Conservation (phyloP, 2,113 vertebrate species). For the Xenopus laevis region DNA sequence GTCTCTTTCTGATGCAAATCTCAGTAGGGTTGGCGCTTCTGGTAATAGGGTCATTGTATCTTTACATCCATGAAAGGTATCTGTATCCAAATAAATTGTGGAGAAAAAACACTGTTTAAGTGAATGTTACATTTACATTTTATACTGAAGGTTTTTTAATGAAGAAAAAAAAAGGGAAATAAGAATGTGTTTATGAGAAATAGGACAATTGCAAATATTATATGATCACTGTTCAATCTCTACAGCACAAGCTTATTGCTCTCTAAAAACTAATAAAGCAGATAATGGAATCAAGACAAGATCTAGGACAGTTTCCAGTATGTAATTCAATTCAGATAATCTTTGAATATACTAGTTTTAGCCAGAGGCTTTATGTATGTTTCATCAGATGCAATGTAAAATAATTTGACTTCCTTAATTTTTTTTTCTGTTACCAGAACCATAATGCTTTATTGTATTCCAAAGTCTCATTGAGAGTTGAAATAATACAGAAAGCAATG, state of each 20-base stretch:
- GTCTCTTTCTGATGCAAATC: too few species aligned
- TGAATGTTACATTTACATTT: too few species aligned
- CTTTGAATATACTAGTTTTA: conserved; percentile 33
- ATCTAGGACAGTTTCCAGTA: conserved; percentile 37
- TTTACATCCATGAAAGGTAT: too few species aligned
- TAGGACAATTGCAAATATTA: not conserved
- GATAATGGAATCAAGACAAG: conserved; percentile 12
- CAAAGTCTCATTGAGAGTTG: too few species aligned
- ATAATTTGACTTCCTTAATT: not conserved
- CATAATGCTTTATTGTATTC: too few species aligned
- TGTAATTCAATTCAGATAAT: conserved; percentile 24
- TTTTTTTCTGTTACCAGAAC: not conserved
- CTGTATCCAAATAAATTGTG: too few species aligned
- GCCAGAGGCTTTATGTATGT: conserved; percentile 24
- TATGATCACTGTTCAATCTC: not conserved
- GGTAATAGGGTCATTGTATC: too few species aligned
- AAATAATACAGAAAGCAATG: too few species aligned
- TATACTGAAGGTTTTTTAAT: too few species aligned
- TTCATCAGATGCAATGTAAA: not conserved
- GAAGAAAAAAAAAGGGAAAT: too few species aligned
- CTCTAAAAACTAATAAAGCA: conserved; percentile 19
- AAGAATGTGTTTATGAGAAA: not conserved
- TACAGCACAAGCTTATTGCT: not conserved
- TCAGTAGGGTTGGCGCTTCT: too few species aligned
- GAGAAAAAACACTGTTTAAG: too few species aligned